These are phyloP conservation scores for Bombus cullumanus DNA, from an alignment of 1,140 invertebrate genomes.

Conservation along the genomic window DNA sequence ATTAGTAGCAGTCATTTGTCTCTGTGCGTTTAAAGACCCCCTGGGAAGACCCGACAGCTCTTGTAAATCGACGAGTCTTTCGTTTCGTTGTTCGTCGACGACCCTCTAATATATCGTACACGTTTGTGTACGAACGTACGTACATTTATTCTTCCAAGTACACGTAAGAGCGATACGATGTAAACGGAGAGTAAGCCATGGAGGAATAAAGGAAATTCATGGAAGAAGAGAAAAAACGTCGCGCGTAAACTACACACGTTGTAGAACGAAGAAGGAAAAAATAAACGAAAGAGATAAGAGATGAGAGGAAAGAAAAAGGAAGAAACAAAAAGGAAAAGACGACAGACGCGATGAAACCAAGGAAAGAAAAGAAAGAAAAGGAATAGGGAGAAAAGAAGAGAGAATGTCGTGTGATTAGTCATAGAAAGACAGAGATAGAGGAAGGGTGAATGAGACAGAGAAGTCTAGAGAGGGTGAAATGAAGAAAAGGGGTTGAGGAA, in stretches of 20 bases:
- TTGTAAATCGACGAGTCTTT: slow-evolving; percentile 13
- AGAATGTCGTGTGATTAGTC: slow-evolving; percentile 18
- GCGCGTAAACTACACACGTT: background rate
- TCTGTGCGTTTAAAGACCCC: background rate
- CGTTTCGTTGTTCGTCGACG: slow-evolving; percentile 12
- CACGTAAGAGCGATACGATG: background rate
- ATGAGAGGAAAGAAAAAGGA: background rate
- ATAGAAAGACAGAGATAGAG: slow-evolving; percentile 21
- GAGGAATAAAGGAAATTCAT: background rate
- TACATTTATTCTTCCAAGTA: background rate
- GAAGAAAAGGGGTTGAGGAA: slow-evolving; percentile 47
- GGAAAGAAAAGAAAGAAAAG: background rate
- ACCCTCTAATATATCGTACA: background rate
- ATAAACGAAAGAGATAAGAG: background rate
- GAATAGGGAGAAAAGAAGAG: background rate
- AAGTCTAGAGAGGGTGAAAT: slow-evolving; percentile 58
- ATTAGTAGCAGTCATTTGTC: slow-evolving; percentile 6
- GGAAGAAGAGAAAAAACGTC: background rate
- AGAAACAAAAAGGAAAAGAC: background rate
- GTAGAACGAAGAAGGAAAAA: background rate
- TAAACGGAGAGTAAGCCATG: background rate
- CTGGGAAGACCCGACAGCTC: background rate
- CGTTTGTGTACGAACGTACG: background rate
- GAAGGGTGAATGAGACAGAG: slow-evolving; percentile 56
- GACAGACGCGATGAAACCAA: too few relatives aligned